Percentiles rank a stretch among this genome's conserved stretches.
phyloP scores from a whole-genome alignment of 1,140 invertebrate species.

The Leptinotarsa undecemlineata region DNA sequence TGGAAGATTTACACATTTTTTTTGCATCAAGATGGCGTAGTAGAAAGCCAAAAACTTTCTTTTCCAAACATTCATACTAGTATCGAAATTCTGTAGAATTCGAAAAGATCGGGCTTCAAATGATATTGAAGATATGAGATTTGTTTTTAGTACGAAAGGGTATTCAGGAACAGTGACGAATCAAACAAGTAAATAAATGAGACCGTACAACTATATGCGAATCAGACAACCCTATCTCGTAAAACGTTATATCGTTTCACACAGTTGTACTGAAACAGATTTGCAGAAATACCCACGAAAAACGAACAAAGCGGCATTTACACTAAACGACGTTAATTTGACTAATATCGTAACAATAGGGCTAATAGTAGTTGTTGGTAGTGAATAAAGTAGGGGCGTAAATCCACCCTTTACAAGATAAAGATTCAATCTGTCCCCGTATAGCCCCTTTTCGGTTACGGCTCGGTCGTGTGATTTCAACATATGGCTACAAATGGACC shows the following conservation, averaged over 20 bases:
- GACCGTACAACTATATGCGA: no score
- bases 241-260: background rate
- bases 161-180: no score
- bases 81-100: no score
- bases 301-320: constrained; percentile 7
- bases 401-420: constrained; percentile 42
- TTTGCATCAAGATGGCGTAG: no score
- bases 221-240: background rate
- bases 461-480: constrained; percentile 19
- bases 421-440: constrained; percentile 44
- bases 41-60: no score
- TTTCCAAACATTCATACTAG: no score
- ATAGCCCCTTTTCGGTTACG: constrained; percentile 30
- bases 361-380: constrained; percentile 34
- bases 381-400: constrained; percentile 30
- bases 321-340: constrained; percentile 28
- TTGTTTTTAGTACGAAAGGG: no score
- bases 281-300: background rate
- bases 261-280: background rate
- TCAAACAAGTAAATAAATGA: no score
- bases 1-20: no score
- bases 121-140: no score
- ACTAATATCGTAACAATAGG: constrained; percentile 43
- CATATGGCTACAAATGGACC: constrained; percentile 20
- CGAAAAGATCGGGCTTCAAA: no score